Evolutionary conservation across 2,888 invertebrate species (phyloP), one percentile per base, ranked within the genome.

Genomic region (Chelonus formosanus): DNA sequence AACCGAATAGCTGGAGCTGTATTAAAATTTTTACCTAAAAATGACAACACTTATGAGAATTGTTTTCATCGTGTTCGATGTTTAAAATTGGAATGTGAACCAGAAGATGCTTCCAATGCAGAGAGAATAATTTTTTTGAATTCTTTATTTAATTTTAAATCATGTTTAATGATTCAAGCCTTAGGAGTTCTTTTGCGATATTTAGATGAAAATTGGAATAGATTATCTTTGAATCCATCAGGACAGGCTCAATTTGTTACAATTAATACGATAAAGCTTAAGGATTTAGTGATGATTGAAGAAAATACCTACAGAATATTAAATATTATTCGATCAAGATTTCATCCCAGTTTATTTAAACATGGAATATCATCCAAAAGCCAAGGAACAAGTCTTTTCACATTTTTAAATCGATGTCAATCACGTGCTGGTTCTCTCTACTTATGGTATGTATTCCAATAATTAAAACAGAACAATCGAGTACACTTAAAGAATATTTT

Each of bases 291-390:
- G 20, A 88, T 89, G 71, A 86, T 94, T 67, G 92, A 93, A 82
- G 88, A 89, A 45, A 90, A 90, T 71, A 90, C 91, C 0, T 92
- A 90, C 81, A 88, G 88, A 65, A 91, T 92, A 0, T 85, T 96
- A 48, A 91, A 94, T 81, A 90, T 96, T 71, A 93, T 95, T 82
- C 89, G 90, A 69, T 86, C 88, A 3, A 87, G 89, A 60, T 86
- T 89, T 2, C 93, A 94, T 77, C 93, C 94, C 5, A 91, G 93
- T 67, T 88, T 88, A 43, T 92, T 91, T 80, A 93, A 92, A 81
- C 87, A 88, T 68, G 90, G 91, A 4, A 86, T 86, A 1, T 86
- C 86, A 5, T 85, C 86, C 69, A 86, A 80, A 63, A 65, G 68
- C 31, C 93, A 93, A 80, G 92, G 92, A 0, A 85, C 91, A 34